phyloP scores from a whole-genome alignment of 2,888 invertebrate genomes.

The Apodemia mormo region DNA sequence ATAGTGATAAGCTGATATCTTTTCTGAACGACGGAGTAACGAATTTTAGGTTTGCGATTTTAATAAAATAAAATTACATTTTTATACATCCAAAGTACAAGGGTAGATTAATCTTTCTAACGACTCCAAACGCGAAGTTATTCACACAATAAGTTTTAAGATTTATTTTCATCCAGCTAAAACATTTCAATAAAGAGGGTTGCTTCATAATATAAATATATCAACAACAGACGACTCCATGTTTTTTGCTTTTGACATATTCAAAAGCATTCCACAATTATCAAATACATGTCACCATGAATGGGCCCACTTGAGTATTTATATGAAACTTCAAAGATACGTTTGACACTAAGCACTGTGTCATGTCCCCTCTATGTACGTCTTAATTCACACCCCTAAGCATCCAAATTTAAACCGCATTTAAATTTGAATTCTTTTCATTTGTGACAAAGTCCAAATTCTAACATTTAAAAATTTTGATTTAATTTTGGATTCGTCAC shows the following conservation, averaged over 20 bases:
- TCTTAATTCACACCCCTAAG: conserved; percentile 79
- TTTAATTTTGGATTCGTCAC: conserved; percentile 25
- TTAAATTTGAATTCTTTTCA: conserved; percentile 41
- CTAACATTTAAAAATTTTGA: conserved; percentile 29
- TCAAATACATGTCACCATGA: conserved; percentile 45
- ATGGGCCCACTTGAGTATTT: conserved; percentile 55
- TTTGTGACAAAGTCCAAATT: conserved; percentile 26
- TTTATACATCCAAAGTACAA: too few species aligned
- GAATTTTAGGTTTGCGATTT: too few species aligned
- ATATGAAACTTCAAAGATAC: conserved; percentile 70
- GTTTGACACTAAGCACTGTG: conserved; percentile 75
- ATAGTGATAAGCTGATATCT: too few species aligned
- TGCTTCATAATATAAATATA: conserved; percentile 1
- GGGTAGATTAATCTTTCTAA: too few species aligned
- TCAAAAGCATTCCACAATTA: conserved; percentile 31
- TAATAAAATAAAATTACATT: too few species aligned
- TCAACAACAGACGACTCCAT: neutral
- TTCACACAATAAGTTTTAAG: neutral
- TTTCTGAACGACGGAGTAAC: too few species aligned
- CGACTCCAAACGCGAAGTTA: too few species aligned
- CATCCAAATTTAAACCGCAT: conserved; percentile 36
- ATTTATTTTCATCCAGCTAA: neutral
- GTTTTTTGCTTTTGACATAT: neutral
- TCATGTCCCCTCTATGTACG: conserved; percentile 66
- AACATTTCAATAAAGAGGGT: conserved; percentile 1